Base-by-base conservation (phyloP, 2,888 invertebrate species). In the Pterostichus madidus region DNA sequence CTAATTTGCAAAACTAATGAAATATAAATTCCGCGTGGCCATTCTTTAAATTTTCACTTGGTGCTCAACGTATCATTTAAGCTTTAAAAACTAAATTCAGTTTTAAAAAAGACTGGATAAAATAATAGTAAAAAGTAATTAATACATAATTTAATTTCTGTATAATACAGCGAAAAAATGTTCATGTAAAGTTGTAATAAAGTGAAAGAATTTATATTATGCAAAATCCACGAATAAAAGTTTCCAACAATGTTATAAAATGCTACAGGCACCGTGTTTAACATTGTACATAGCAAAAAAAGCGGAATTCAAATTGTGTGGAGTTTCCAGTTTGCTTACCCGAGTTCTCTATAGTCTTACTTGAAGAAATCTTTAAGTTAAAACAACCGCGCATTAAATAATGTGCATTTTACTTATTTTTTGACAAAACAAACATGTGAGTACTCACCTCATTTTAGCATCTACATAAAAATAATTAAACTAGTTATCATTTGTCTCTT, bases 311-410 rank as follows among this genome's bases (percentile, higher is more conserved):
- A 68, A 68, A 39, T 68, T 68, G 68, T 68, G 13, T 68, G 68
- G 68, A 68, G 39, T 68, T 68, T 68, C 68, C 68, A 68, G 39
- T 39, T 39, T 39, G 68, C 68, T 68, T 68, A 68, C 15, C 39
- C 15, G 39, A 68, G 44, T 39, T 8, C n/a, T 68, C 39, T 39
- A 68, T 68, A 35, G 13, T 68, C 13, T 39, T 39, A 68, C 24
- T 6, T 15, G 10, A 7, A 10, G 59, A 59, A 59, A 59, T 59
- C 31, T 59, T 59, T 5, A 49, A 49, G 0, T 10, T 13, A 49
- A n/a, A 49, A 1, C n/a, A 49, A 1, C n/a, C n/a, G 11, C n/a
- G 11, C n/a, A 2, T 5, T 5, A n/a, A 6, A n/a, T 11, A 11
- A 8, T 39, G 5, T 39, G 8, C 39, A 49, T 5, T 46, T 46